Percentiles rank a stretch among this genome's conserved stretches.
Conservation (phyloP, 1,140 invertebrate species). For the Micrasema longulum region DNA sequence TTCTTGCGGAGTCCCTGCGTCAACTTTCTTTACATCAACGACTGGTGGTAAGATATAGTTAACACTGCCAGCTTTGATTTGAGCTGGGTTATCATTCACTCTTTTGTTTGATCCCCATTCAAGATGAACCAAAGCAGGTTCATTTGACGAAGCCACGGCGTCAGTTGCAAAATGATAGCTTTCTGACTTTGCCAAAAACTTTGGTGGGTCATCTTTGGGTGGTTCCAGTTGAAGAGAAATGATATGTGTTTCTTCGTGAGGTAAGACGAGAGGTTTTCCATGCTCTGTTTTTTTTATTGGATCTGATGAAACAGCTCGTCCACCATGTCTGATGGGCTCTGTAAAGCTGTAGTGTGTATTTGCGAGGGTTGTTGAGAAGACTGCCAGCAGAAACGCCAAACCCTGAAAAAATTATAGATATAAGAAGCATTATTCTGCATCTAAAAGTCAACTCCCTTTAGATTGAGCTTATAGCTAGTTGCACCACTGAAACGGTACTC, state of each 20-base stretch:
- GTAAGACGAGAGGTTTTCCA: too few relatives aligned
- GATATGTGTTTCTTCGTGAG: background rate
- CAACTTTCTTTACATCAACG: background rate
- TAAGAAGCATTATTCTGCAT: too few relatives aligned
- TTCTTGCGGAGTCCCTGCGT: background rate
- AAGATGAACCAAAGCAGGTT: background rate
- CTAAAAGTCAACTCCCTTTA: too few relatives aligned
- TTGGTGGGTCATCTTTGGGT: background rate
- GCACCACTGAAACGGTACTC: too few relatives aligned
- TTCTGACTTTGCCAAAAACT: background rate
- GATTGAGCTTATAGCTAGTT: too few relatives aligned
- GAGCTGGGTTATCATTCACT: background rate
- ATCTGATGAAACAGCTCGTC: too few relatives aligned
- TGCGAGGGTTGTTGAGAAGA: too few relatives aligned
- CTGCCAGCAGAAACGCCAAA: too few relatives aligned
- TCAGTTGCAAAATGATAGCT: constrained; percentile 6
- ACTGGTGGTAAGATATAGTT: background rate
- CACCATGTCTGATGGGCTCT: too few relatives aligned
- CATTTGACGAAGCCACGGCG: background rate
- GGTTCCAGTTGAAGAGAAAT: background rate
- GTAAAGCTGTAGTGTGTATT: too few relatives aligned
- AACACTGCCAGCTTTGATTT: background rate
- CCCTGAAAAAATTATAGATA: too few relatives aligned
- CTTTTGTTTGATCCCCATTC: constrained; percentile 8
- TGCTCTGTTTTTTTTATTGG: too few relatives aligned